Conservation (phyloP, 2,113 vertebrate genomes). For the Heterocephalus glaber region DNA sequence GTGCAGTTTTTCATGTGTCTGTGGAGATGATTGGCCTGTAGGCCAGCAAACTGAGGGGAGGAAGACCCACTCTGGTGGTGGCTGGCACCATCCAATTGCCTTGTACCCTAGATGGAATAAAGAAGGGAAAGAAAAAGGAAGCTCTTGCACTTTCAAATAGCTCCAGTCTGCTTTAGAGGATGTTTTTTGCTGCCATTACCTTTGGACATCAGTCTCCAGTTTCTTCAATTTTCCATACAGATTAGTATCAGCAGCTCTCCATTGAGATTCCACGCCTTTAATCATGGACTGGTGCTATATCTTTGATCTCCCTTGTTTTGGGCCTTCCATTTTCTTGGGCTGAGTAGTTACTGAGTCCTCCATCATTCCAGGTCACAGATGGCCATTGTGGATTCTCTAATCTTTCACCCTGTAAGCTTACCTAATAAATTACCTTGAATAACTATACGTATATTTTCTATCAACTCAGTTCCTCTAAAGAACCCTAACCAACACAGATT, state of each 20-base stretch:
- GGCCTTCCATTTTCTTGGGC: background rate
- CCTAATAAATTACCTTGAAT: background rate
- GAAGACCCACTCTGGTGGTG: background rate
- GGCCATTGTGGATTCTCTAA: background rate
- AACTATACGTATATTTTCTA: background rate
- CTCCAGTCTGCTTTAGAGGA: background rate
- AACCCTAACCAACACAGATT: background rate
- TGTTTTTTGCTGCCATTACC: background rate
- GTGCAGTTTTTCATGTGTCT: background rate
- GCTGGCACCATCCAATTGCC: background rate
- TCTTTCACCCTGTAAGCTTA: background rate
- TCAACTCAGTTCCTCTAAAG: background rate
- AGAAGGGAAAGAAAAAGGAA: background rate
- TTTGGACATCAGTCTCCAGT: background rate
- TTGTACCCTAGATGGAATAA: background rate
- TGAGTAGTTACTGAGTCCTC: background rate
- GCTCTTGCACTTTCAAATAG: background rate
- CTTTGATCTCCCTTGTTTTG: background rate
- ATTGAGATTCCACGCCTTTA: background rate
- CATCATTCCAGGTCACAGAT: background rate
- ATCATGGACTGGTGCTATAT: background rate
- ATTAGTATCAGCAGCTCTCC: background rate
- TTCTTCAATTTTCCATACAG: background rate
- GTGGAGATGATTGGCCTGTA: background rate
- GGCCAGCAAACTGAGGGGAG: background rate